phyloP scores from a whole-genome alignment of 2,113 vertebrate species.

The Hypomesus transpacificus region DNA sequence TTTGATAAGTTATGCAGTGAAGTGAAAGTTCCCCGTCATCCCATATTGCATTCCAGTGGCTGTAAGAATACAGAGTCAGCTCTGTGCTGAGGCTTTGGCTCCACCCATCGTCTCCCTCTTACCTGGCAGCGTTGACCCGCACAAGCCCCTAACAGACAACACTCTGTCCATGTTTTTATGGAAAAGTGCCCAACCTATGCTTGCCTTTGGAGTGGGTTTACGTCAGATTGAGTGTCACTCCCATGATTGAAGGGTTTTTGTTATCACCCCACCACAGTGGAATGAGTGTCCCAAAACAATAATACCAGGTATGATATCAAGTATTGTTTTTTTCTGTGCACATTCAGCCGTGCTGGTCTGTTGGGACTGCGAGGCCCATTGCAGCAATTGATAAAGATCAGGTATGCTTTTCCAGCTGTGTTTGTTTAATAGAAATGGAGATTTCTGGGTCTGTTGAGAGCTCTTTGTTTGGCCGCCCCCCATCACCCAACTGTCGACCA shows the following conservation, averaged over 20 bases:
- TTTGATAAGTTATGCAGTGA: constrained; percentile 63
- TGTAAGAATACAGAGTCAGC: constrained; percentile 60
- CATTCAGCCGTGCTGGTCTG: not conserved
- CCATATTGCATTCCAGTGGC: constrained; percentile 64
- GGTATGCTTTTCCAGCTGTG: not conserved
- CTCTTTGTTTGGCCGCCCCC: not conserved
- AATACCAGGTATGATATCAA: too few relatives aligned
- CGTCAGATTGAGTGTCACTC: constrained; percentile 11
- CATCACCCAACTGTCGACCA: not conserved
- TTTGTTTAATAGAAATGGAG: too few relatives aligned
- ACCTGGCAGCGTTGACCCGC: constrained; percentile 54
- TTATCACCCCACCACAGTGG: too few relatives aligned
- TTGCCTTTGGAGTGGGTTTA: constrained; percentile 43
- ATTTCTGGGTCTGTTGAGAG: not conserved
- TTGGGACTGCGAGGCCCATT: not conserved
- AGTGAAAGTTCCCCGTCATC: constrained; percentile 64
- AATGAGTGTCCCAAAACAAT: too few relatives aligned
- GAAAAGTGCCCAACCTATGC: constrained; percentile 49
- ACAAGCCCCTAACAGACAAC: constrained; percentile 57
- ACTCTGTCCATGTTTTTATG: constrained; percentile 53
- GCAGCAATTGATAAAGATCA: not conserved
- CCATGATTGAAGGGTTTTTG: too few relatives aligned
- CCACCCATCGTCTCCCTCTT: constrained; percentile 59
- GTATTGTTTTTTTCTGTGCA: too few relatives aligned
- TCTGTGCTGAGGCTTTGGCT: constrained; percentile 62